Evolutionary conservation across 1,140 invertebrate genomes (phyloP).

Genomic region (Wiebesia pumilae): DNA sequence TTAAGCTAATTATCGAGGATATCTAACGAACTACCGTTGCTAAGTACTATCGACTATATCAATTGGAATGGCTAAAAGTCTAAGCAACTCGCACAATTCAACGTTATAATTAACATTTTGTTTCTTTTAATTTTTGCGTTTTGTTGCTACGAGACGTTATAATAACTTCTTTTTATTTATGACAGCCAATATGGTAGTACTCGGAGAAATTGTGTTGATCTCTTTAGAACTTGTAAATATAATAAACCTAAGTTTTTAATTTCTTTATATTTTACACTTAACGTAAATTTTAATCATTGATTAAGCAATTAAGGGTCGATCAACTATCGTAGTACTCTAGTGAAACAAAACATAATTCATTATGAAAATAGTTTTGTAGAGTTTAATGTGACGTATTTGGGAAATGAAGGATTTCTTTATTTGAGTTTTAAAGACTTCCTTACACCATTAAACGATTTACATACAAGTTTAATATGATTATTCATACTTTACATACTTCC

Average conservation of each 20-base stretch:
- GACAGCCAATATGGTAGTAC: too few species aligned
- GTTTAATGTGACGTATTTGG: constrained; percentile 24
- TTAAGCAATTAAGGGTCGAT: neutral
- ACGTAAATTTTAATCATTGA: neutral
- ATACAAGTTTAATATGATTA: constrained; percentile 10
- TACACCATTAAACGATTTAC: constrained; percentile 30
- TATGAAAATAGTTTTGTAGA: constrained; percentile 28
- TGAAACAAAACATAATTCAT: constrained; percentile 10
- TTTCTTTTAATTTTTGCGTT: neutral
- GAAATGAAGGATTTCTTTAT: constrained; percentile 29
- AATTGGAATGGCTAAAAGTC: neutral
- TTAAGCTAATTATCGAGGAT: constrained; percentile 15
- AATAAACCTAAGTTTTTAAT: too few species aligned
- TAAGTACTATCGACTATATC: constrained; percentile 3
- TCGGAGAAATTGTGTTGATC: too few species aligned
- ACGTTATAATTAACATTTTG: neutral
- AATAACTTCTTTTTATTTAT: constrained; percentile 1
- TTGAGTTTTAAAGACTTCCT: neutral
- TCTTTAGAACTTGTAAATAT: too few species aligned
- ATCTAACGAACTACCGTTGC: constrained; percentile 2
- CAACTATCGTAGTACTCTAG: constrained; percentile 7
- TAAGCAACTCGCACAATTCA: neutral
- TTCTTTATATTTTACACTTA: neutral
- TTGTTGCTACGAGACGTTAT: neutral
- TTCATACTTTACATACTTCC: too few species aligned